phyloP scores from a whole-genome alignment of 1,140 invertebrate species.

The Nebria ingens region DNA sequence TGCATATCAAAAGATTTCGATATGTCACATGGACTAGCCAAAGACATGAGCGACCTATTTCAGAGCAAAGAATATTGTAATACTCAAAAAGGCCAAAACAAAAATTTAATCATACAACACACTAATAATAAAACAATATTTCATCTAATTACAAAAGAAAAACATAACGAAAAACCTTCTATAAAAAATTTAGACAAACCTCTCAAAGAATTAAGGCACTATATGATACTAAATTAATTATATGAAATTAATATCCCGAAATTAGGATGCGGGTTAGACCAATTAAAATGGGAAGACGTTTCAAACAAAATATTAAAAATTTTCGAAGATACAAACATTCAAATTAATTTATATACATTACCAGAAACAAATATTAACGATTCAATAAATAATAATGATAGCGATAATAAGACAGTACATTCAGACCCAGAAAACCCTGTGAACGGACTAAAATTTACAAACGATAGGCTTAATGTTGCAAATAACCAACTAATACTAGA shows the following conservation, averaged over 20 bases:
- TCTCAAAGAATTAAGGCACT: not conserved
- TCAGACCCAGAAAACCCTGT: constrained; percentile 10
- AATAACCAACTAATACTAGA: constrained; percentile 11
- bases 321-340: not conserved
- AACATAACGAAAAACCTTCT: not conserved
- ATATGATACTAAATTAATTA: not conserved
- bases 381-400: not conserved
- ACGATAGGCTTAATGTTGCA: constrained; percentile 10
- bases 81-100: not conserved
- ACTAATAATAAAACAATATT: not conserved
- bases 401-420: constrained; percentile 12
- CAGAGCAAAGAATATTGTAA: not conserved
- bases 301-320: not conserved
- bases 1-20: not conserved
- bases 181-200: not conserved
- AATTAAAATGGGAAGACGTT: not conserved
- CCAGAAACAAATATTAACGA: too few species aligned
- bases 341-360: not conserved
- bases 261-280: not conserved
- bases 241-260: not conserved
- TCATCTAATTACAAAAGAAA: not conserved
- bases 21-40: not conserved
- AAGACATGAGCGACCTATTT: not conserved
- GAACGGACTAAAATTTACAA: constrained; percentile 8
- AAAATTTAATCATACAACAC: not conserved